Evolutionary conservation across 2,797 vertebrate species (phyloP).

Genomic region (Enteromius paludinosus): DNA sequence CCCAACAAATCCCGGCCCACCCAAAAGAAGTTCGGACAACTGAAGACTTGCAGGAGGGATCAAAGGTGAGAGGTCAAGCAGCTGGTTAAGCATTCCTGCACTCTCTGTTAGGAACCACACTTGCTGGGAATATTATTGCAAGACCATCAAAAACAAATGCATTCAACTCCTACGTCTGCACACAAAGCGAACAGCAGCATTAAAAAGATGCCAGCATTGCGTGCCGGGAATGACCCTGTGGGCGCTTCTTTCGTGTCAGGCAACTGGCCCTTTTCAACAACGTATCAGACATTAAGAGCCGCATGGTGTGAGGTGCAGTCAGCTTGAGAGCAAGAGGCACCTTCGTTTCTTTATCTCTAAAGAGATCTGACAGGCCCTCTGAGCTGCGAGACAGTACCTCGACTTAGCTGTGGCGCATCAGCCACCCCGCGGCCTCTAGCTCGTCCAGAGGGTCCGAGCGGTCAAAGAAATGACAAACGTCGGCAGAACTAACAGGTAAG

Average conservation of each 20-base stretch:
- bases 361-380: conserved; percentile 53
- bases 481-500: conserved; percentile 13
- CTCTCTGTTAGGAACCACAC: not conserved
- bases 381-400: conserved; percentile 33
- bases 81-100: conserved; percentile 77
- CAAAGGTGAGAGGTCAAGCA: conserved; percentile 74
- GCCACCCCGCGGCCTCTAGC: conserved; percentile 29
- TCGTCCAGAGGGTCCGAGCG: conserved; percentile 18
- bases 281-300: conserved; percentile 24
- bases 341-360: conserved; percentile 53
- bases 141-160: not conserved
- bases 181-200: not conserved
- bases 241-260: conserved; percentile 53
- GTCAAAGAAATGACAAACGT: conserved; percentile 35
- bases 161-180: not conserved
- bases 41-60: conserved; percentile 64
- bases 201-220: not conserved
- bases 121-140: not conserved
- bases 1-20: conserved; percentile 22
- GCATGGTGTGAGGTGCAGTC: conserved; percentile 43
- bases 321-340: conserved; percentile 30
- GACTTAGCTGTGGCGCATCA: conserved; percentile 22
- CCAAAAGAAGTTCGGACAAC: conserved; percentile 44
- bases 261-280: conserved; percentile 35
- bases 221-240: not conserved